These are phyloP conservation scores for Chesias legatella DNA, from an alignment of 2,888 invertebrate genomes.

Conservation along the genomic window DNA sequence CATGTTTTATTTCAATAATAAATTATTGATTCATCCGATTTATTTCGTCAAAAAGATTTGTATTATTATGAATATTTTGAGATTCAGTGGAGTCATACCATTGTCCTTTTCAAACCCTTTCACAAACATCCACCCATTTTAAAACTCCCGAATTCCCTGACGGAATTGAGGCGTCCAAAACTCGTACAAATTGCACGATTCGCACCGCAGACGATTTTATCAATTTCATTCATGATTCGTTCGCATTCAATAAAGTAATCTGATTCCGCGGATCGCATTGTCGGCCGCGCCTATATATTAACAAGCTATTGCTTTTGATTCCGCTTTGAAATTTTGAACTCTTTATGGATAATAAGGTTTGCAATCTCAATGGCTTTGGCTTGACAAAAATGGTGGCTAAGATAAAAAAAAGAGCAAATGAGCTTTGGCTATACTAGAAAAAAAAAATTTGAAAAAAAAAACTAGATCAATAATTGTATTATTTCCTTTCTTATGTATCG, in stretches of 20 bases:
- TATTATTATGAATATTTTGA: too few relatives aligned
- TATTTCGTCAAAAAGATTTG: too few relatives aligned
- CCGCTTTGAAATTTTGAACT: constrained; percentile 33
- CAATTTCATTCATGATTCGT: constrained; percentile 68
- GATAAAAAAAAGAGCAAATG: too few relatives aligned
- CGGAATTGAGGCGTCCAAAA: constrained; percentile 34
- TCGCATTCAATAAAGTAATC: constrained; percentile 66
- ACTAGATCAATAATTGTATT: too few relatives aligned
- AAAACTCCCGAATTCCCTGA: constrained; percentile 17
- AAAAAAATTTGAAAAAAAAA: too few relatives aligned
- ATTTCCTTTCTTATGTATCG: too few relatives aligned
- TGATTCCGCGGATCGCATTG: constrained; percentile 63
- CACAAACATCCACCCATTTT: constrained; percentile 12
- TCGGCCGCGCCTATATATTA: constrained; percentile 46
- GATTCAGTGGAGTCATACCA: too few relatives aligned
- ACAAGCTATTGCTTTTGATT: constrained; percentile 43
- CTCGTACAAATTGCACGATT: constrained; percentile 45
- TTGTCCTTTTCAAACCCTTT: background rate
- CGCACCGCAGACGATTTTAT: constrained; percentile 65
- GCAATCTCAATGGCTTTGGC: too few relatives aligned
- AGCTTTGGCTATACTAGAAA: too few relatives aligned
- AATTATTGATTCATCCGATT: too few relatives aligned
- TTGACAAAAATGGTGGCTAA: too few relatives aligned
- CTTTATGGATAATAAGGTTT: constrained; percentile 22
- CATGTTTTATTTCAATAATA: too few relatives aligned